Percentiles rank a stretch among this genome's conserved stretches.
Conservation (phyloP, 2,797 vertebrate species). For the Myotis daubentonii region DNA sequence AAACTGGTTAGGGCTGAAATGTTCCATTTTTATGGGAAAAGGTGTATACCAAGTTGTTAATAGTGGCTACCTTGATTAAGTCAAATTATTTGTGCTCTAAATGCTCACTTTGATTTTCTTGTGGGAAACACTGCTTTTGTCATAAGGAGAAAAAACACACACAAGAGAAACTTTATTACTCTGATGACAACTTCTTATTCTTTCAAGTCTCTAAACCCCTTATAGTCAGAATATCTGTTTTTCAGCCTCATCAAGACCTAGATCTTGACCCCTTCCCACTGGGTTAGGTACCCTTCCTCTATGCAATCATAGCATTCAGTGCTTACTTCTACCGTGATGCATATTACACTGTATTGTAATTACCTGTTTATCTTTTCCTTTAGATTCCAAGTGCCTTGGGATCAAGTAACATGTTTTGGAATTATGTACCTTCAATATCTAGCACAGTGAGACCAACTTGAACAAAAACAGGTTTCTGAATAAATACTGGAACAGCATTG, state of each 20-base stretch:
- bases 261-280: neutral
- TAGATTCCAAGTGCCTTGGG: conserved; percentile 3
- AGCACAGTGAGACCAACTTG: neutral
- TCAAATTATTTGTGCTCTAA: neutral
- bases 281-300: neutral
- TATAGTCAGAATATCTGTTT: neutral
- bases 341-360: neutral
- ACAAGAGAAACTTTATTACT: conserved; percentile 5
- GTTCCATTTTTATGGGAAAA: neutral
- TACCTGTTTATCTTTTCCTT: conserved; percentile 43
- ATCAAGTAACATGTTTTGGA: neutral
- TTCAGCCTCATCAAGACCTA: neutral
- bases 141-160: neutral
- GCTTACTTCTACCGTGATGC: neutral
- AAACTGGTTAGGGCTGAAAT: neutral
- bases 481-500: conserved; percentile 38
- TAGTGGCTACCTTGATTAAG: neutral
- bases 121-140: neutral
- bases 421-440: neutral
- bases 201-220: conserved; percentile 28
- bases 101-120: conserved; percentile 32
- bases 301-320: neutral
- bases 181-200: conserved; percentile 31
- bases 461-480: conserved; percentile 15
- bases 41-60: neutral